Base-by-base conservation (phyloP, 1,140 invertebrate genomes). In the Drosophila nikananu region DNA sequence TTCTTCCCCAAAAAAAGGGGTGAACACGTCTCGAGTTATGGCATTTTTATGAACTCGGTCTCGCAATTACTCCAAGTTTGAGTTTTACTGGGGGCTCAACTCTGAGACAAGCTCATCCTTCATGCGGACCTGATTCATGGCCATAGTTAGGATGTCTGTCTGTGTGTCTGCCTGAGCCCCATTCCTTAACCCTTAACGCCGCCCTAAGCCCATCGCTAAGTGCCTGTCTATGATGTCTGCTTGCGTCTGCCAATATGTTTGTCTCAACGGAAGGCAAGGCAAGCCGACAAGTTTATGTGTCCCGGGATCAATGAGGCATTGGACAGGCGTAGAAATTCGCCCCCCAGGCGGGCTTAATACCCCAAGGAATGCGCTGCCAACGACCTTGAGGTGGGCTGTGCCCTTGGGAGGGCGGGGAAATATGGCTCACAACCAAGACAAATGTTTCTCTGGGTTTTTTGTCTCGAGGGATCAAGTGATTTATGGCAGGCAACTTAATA, bases 11-110 rank as follows among this genome's bases (percentile, higher is more conserved):
- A 62, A 21, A 60, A 64, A 68, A 74, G 32, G 55, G 32, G 73
- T 32, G 15, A 49, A 48, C n/a, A 54, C 48, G 61, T 48, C 61
- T 41, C 61, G 37, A 78, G 84, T 81, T 87, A 87, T 83, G 80
- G 65, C 73, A 55, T 78, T 87, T 87, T 80, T 80, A 80, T 81
- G 74, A 89, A 87, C 55, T 83, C 46, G 48, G 15, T 44, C 48
- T 30, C 48, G 67, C 84, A 83, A 87, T 87, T 87, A 87, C 83
- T 80, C 55, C 32, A 59, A 79, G 62, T 86, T 79, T 80, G 71
- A 73, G 77, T 87, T 83, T 80, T 87, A 82, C 82, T 86, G 71
- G 42, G 25, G 52, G 64, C 73, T 77, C 54, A 67, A 46, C 37
- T 37, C 39, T 44, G 46, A 73, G 70, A 64, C 60, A 48, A 60